Percentiles rank a stretch among this genome's conserved stretches.
These are phyloP conservation scores for Cataglyphis cursor DNA, from an alignment of 2,888 invertebrate species.

Conservation along the genomic window DNA sequence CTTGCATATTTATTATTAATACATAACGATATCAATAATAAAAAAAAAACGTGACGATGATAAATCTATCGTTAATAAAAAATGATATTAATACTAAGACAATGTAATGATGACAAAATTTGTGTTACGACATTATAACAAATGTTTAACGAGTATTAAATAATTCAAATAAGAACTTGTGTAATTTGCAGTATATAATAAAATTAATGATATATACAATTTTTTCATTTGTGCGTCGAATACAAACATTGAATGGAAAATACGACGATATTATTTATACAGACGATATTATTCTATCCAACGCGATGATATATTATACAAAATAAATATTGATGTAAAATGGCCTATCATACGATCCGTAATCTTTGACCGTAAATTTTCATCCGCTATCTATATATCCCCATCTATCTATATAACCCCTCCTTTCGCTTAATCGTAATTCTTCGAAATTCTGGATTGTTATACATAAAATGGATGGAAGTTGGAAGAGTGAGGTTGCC, in stretches of 20 bases:
- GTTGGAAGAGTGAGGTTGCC: neutral
- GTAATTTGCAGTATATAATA: neutral
- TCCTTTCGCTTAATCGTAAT: neutral
- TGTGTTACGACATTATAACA: neutral
- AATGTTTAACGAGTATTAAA: neutral
- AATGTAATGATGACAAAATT: neutral
- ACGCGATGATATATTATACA: neutral
- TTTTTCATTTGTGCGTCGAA: neutral
- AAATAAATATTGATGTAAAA: slow-evolving; percentile 2
- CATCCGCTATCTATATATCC: neutral
- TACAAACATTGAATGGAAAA: neutral
- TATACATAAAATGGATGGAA: neutral
- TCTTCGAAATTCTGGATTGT: neutral
- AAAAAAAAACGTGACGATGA: neutral
- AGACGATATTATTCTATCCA: neutral
- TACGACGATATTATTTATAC: neutral
- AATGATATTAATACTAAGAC: neutral
- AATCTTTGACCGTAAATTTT: neutral
- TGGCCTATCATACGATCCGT: neutral
- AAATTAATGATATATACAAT: neutral
- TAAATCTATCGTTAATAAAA: neutral
- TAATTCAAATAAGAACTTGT: neutral
- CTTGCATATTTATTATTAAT: neutral
- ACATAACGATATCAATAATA: neutral
- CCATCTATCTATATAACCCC: too few relatives aligned